phyloP scores from a whole-genome alignment of 2,113 vertebrate species.

The Piliocolobus tephrosceles region DNA sequence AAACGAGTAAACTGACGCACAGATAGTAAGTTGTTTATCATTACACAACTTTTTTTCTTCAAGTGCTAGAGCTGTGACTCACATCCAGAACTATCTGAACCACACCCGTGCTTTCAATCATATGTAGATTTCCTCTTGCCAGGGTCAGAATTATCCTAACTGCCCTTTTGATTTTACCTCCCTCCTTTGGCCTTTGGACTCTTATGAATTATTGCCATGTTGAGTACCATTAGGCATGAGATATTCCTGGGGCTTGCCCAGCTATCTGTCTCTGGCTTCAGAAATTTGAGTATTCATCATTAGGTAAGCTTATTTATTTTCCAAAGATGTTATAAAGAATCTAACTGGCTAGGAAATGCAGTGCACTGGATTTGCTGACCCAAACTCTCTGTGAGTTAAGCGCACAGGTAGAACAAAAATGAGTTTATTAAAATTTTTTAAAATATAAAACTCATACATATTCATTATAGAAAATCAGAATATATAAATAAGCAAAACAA shows the following conservation, averaged over 20 bases:
- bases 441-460: background rate
- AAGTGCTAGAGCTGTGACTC: background rate
- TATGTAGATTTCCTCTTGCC: background rate
- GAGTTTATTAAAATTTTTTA: background rate
- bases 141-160: background rate
- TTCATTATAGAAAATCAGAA: background rate
- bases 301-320: background rate
- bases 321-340: background rate
- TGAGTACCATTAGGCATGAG: background rate
- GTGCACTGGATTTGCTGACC: background rate
- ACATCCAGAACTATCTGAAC: background rate
- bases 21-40: background rate
- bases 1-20: background rate
- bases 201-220: background rate
- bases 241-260: background rate
- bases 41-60: background rate
- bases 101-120: background rate
- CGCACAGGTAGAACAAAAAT: background rate
- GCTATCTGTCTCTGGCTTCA: background rate
- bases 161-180: background rate
- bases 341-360: background rate
- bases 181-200: background rate
- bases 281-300: background rate
- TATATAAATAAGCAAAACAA: slow-evolving; percentile 4
- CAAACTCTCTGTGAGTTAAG: background rate